Evolutionary conservation across 2,113 vertebrate genomes (phyloP).

Genomic region (Bettongia penicillata): DNA sequence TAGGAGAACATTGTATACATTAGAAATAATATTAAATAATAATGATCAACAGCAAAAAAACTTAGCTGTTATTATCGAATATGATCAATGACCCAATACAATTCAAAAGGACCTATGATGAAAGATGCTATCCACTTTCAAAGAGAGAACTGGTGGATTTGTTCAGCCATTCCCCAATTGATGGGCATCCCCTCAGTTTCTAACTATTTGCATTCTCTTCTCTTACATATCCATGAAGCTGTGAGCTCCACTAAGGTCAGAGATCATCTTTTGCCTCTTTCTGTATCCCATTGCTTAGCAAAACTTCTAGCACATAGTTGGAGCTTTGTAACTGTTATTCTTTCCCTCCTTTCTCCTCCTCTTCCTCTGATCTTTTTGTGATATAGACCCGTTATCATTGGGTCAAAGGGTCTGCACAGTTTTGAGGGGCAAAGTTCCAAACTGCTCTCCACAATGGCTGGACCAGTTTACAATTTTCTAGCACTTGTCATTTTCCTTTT

Average conservation of each 20-base stretch:
- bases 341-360: not conserved
- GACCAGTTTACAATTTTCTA: not conserved
- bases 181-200: not conserved
- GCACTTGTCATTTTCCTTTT: not conserved
- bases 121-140: not conserved
- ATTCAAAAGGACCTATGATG: not conserved
- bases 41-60: not conserved
- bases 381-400: not conserved
- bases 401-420: not conserved
- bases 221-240: not conserved
- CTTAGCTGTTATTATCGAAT: not conserved
- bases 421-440: not conserved
- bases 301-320: too few relatives aligned
- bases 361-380: not conserved
- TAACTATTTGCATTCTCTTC: not conserved
- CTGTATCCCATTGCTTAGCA: too few relatives aligned
- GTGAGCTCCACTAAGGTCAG: not conserved
- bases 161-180: not conserved
- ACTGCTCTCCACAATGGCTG: not conserved
- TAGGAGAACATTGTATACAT: not conserved
- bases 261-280: not conserved
- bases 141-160: not conserved
- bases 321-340: not conserved
- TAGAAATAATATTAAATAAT: not conserved
- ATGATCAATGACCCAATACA: not conserved